Evolutionary conservation across 2,888 invertebrate genomes (phyloP), one percentile per base, ranked within the genome.

Genomic region (Pherbina coryleti): DNA sequence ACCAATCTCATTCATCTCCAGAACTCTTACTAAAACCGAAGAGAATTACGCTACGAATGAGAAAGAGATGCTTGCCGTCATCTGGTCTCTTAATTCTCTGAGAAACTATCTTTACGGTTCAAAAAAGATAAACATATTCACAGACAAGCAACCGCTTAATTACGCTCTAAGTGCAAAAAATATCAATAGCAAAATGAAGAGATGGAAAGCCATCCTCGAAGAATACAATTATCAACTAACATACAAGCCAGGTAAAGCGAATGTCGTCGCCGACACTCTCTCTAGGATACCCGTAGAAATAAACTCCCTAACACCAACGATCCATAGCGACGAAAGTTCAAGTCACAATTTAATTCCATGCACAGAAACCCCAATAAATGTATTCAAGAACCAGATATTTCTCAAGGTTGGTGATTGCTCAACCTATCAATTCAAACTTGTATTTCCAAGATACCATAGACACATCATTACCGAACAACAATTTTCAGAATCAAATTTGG

Each of bases 301-400:
- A 31, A 77, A 73, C 37, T 67, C 77, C 22, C n/a, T 77, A 14
- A 44, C 37, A 73, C 34, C 44, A 28, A 60, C 57, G 37, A 55
- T 55, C 8, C 67, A 67, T 11, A 62, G 34, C 44, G 74, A 74
- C 17, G 74, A 67, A n/a, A 77, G 77, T 49, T 73, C 73, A 44
- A 55, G 53, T 53, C 57, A 77, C 5, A 66, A 75, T 44, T 19
- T 79, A 14, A 76, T 77, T 34, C 77, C 76, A 19, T 17, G 51
- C 17, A 53, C 62, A 5, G 74, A 73, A 76, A 8, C 22, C 14
- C 74, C 74, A 34, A 67, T 78, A 22, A 78, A 74, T 22, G 69
- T 69, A n/a, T 74, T 71, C n/a, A 78, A 75, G 53, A 62, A 78
- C 19, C 74, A 79, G 37, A 76, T 80, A 53, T 76, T 34, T 25